Percentiles rank a stretch among this genome's conserved stretches.
These are phyloP conservation scores for Engystomops pustulosus DNA, from an alignment of 2,113 vertebrate species.

Conservation along the genomic window DNA sequence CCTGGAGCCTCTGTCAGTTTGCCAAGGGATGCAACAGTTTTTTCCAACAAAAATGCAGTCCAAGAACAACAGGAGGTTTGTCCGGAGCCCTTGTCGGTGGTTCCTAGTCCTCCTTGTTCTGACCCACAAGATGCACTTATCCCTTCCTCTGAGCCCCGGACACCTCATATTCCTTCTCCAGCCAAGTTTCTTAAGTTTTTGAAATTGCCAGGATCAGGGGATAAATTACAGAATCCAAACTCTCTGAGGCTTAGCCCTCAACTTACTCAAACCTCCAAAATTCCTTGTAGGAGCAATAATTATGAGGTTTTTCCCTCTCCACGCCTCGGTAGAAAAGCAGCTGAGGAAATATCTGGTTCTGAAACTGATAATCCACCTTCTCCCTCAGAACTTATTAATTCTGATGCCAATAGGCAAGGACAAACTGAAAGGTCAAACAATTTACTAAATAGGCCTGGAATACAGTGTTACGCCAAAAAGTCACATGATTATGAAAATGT, in stretches of 20 bases:
- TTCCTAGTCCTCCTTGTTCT: slow-evolving; percentile 4
- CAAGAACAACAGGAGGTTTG: slow-evolving; percentile 30
- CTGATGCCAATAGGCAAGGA: slow-evolving; percentile 58
- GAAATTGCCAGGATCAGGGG: slow-evolving; percentile 81
- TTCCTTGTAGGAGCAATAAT: slow-evolving; percentile 88
- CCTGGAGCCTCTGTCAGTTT: slow-evolving; percentile 19
- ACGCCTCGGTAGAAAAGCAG: slow-evolving; percentile 74
- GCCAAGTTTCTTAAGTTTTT: slow-evolving; percentile 88
- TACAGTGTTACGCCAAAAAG: slow-evolving; percentile 55
- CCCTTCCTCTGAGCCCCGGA: slow-evolving; percentile 70
- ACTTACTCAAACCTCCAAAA: slow-evolving; percentile 86
- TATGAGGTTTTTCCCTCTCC: slow-evolving; percentile 88
- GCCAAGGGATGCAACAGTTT: slow-evolving; percentile 35
- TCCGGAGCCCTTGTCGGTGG: not conserved
- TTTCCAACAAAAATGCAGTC: slow-evolving; percentile 20
- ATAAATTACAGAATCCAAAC: slow-evolving; percentile 73
- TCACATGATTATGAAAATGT: slow-evolving; percentile 70
- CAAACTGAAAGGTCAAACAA: slow-evolving; percentile 26
- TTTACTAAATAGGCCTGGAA: slow-evolving; percentile 59
- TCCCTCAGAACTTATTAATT: slow-evolving; percentile 40
- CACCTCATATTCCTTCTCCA: slow-evolving; percentile 80
- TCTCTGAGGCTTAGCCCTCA: slow-evolving; percentile 87
- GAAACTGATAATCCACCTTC: slow-evolving; percentile 11
- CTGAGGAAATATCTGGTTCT: slow-evolving; percentile 71
- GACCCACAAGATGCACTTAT: slow-evolving; percentile 49